phyloP scores from a whole-genome alignment of 2,888 invertebrate species.

The Synergus laeviventris region DNA sequence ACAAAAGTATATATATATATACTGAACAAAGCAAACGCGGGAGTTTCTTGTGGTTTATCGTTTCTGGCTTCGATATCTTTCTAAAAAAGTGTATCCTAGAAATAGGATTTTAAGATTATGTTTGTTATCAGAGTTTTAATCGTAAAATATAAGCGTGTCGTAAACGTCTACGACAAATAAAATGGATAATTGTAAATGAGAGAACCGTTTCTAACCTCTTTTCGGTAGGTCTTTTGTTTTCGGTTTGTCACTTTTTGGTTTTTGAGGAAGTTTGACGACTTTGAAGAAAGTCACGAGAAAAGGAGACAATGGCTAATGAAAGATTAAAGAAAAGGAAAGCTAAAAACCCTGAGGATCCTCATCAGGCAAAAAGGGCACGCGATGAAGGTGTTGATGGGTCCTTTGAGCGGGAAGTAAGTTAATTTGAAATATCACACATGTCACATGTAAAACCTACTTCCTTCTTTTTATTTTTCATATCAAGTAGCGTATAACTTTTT shows the following conservation, averaged over 20 bases:
- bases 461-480: background rate
- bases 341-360: background rate
- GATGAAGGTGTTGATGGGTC: background rate
- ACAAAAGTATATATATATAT: too few relatives aligned
- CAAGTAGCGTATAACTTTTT: background rate
- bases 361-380: slow-evolving; percentile 14
- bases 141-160: background rate
- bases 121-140: background rate
- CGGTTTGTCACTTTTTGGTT: background rate
- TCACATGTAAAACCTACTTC: background rate
- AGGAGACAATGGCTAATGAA: slow-evolving; percentile 10
- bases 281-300: background rate
- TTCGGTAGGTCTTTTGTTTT: background rate
- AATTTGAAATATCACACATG: background rate
- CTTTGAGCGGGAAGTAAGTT: slow-evolving; percentile 19
- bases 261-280: background rate
- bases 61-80: background rate
- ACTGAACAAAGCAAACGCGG: background rate
- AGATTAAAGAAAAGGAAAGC: slow-evolving; percentile 13
- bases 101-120: background rate
- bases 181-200: background rate
- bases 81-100: background rate
- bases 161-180: background rate
- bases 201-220: background rate
- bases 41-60: background rate